These are phyloP conservation scores for Isoperla grammatica DNA, from an alignment of 2,888 invertebrate species.

Conservation along the genomic window DNA sequence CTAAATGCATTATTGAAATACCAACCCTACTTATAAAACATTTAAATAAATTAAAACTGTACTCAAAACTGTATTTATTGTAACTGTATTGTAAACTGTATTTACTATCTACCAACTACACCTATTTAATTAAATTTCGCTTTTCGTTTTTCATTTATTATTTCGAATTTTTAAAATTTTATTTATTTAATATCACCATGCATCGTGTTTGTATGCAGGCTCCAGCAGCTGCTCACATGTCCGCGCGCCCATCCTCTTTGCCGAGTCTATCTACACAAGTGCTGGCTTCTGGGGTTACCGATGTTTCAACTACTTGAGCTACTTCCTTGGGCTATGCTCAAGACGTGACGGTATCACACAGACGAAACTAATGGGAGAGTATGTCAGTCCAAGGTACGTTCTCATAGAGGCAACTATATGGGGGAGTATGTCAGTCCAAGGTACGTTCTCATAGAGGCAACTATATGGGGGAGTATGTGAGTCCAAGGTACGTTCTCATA, in stretches of 20 bases:
- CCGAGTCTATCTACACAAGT: constrained; percentile 57
- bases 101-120: no score
- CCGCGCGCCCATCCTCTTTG: constrained; percentile 56
- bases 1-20: no score
- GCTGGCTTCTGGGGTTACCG: constrained; percentile 62
- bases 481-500: neutral
- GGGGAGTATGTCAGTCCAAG: constrained; percentile 10
- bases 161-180: no score
- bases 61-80: no score
- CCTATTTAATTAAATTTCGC: no score
- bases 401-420: constrained; percentile 1
- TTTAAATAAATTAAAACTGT: no score
- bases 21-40: no score
- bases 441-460: neutral
- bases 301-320: constrained; percentile 53
- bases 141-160: no score
- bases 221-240: constrained; percentile 53
- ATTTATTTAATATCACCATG: no score
- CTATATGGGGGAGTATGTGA: constrained; percentile 19
- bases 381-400: neutral
- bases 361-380: constrained; percentile 16
- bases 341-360: neutral
- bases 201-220: constrained; percentile 11
- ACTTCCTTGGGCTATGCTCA: constrained; percentile 53
- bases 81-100: no score